These are phyloP conservation scores for Caradrina clavipalpis DNA, from an alignment of 2,888 invertebrate genomes.

Conservation along the genomic window DNA sequence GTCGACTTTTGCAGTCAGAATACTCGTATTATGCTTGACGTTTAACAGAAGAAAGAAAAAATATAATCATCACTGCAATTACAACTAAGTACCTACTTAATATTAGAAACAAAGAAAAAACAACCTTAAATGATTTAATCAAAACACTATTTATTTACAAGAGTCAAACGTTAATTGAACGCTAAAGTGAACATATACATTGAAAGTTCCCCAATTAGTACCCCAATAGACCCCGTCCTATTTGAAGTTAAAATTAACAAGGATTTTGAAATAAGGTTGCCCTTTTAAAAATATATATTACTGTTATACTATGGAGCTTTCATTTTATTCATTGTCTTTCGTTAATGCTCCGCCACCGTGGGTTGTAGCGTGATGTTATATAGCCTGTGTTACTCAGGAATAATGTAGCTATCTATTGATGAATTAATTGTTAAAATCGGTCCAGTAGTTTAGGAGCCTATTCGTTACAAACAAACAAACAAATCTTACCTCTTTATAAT, in stretches of 20 bases:
- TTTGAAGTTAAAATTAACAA: constrained; percentile 30
- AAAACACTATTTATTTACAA: constrained; percentile 21
- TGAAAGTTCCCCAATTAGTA: constrained; percentile 35
- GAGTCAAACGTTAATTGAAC: constrained; percentile 38
- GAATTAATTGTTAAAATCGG: too few relatives aligned
- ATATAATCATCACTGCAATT: background rate
- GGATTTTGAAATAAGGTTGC: constrained; percentile 11
- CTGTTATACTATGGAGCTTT: background rate
- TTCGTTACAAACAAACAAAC: too few relatives aligned
- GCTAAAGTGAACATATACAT: constrained; percentile 27
- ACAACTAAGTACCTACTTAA: background rate
- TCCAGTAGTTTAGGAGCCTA: too few relatives aligned
- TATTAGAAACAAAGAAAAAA: background rate
- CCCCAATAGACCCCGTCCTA: background rate
- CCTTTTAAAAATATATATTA: constrained; percentile 3
- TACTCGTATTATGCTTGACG: too few relatives aligned
- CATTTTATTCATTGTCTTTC: too few relatives aligned
- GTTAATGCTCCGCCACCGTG: too few relatives aligned
- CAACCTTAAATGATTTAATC: constrained; percentile 17
- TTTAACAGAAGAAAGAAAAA: too few relatives aligned
- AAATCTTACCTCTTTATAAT: too few relatives aligned
- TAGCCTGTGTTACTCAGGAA: too few relatives aligned
- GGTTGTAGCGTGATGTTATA: too few relatives aligned
- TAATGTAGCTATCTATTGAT: too few relatives aligned
- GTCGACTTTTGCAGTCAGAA: background rate